Evolutionary conservation across 2,113 vertebrate species (phyloP).

Genomic region (Tautogolabrus adspersus): DNA sequence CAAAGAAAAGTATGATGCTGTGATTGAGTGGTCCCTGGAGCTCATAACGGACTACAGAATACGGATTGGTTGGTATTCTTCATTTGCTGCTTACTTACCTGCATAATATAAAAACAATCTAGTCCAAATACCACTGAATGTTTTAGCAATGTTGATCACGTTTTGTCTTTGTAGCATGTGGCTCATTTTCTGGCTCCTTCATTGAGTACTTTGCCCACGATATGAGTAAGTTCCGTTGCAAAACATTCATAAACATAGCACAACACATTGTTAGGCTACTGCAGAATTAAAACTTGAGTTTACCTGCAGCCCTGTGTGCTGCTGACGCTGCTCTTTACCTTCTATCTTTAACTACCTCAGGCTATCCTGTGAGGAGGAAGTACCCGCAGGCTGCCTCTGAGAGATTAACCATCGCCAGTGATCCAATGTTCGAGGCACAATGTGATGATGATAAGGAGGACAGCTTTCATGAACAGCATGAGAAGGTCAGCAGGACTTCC

Average conservation of each 20-base stretch:
- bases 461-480: conserved; percentile 45
- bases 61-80: conserved; percentile 82
- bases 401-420: conserved; percentile 77
- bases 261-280: not conserved
- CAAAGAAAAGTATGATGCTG: conserved; percentile 82
- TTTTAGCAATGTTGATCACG: not conserved
- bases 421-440: conserved; percentile 48
- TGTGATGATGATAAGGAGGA: conserved; percentile 48
- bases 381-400: conserved; percentile 72
- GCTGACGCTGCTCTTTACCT: not conserved
- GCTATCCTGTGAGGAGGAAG: conserved; percentile 88
- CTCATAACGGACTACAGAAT: conserved; percentile 91
- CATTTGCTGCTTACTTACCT: not conserved
- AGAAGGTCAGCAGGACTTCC: conserved; percentile 57
- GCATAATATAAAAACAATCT: conserved; percentile 1
- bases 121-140: not conserved
- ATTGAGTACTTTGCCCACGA: conserved; percentile 90
- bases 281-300: not conserved
- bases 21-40: conserved; percentile 87
- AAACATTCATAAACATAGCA: not conserved
- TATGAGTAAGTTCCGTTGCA: conserved; percentile 88
- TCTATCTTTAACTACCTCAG: conserved; percentile 70
- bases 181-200: conserved; percentile 92
- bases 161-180: conserved; percentile 84
- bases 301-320: not conserved